Evolutionary conservation across 2,797 vertebrate species (phyloP).

Genomic region (Pempheris klunzingeri): DNA sequence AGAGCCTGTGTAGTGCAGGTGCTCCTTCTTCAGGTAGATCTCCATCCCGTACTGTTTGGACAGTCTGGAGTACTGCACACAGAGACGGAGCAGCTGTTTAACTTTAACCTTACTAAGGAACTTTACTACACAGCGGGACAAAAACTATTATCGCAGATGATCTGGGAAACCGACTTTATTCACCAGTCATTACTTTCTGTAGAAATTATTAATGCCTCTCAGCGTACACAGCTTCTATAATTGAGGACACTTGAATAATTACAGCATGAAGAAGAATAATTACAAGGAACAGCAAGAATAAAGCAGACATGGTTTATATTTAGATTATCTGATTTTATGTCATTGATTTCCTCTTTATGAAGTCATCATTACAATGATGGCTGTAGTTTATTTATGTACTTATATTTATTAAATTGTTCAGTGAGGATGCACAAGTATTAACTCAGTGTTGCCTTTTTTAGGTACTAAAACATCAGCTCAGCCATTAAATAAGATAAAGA

Average conservation of each 20-base stretch:
- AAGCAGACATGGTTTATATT: neutral
- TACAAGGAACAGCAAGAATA: neutral
- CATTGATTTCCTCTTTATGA: neutral
- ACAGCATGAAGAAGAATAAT: neutral
- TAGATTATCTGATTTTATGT: neutral
- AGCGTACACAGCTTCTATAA: neutral
- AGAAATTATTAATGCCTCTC: neutral
- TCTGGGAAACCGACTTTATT: neutral
- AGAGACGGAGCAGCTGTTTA: slow-evolving; percentile 22
- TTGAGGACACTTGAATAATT: neutral
- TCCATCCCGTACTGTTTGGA: slow-evolving; percentile 93
- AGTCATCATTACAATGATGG: neutral
- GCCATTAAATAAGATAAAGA: too few relatives aligned
- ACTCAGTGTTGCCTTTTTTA: too few relatives aligned
- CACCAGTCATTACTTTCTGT: neutral
- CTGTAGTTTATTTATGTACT: neutral
- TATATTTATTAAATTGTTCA: too few relatives aligned
- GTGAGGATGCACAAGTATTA: too few relatives aligned
- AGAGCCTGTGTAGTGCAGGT: slow-evolving; percentile 92
- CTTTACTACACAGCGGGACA: neutral
- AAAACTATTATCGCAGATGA: neutral
- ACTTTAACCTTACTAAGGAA: neutral
- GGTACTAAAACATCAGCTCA: too few relatives aligned
- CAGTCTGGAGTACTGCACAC: slow-evolving; percentile 90
- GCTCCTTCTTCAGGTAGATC: slow-evolving; percentile 94